Conservation (phyloP, 2,888 invertebrate genomes). For the Drosophila mimetica region DNA sequence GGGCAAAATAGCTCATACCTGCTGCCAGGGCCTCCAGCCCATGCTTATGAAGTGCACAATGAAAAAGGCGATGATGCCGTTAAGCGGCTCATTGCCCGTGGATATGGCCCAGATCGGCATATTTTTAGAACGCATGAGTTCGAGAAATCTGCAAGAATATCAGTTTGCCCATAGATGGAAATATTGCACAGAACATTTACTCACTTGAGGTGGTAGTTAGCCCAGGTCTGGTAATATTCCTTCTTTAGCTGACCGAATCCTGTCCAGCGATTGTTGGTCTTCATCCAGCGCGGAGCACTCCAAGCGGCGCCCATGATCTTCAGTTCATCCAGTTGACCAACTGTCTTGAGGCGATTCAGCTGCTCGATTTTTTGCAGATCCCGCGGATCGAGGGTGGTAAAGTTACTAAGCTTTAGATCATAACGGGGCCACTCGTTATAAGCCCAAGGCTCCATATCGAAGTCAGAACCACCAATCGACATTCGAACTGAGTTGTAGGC, state of each 20-base stretch:
- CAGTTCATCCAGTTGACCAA: constrained; percentile 64
- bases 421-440: constrained; percentile 88
- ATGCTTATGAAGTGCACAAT: constrained; percentile 89
- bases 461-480: constrained; percentile 94
- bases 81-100: constrained; percentile 95
- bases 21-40: constrained; percentile 89
- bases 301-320: constrained; percentile 85
- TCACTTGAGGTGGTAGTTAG: constrained; percentile 91
- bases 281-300: constrained; percentile 91
- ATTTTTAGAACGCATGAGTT: constrained; percentile 89
- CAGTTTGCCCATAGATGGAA: constrained; percentile 2
- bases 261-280: constrained; percentile 86
- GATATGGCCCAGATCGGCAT: constrained; percentile 93
- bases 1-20: constrained; percentile 82
- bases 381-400: constrained; percentile 84
- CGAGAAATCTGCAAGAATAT: constrained; percentile 85
- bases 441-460: constrained; percentile 92
- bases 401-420: constrained; percentile 87
- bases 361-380: constrained; percentile 81
- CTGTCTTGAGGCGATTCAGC: constrained; percentile 72
- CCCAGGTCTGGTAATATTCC: constrained; percentile 91
- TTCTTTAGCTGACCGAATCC: constrained; percentile 86
- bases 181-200: neutral
- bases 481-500: constrained; percentile 92
- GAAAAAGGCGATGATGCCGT: constrained; percentile 86